Evolutionary conservation across 1,140 invertebrate genomes (phyloP).

Genomic region (Drosophila subpulchrella): DNA sequence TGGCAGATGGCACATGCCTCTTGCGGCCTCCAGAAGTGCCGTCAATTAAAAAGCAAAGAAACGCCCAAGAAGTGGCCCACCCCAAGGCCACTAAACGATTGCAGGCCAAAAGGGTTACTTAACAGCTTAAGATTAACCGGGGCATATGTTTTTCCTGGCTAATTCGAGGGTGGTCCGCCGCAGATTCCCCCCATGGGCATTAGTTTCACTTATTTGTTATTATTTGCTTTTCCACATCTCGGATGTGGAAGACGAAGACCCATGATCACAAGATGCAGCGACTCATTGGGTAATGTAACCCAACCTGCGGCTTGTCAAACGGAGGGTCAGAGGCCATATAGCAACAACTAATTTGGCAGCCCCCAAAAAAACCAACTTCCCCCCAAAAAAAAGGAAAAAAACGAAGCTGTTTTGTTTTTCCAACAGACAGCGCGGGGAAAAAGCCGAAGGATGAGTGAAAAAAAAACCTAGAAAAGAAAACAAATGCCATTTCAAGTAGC

Average conservation of each 20-base stretch:
- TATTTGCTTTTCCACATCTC: conserved; percentile 77
- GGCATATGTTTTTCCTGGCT: conserved; percentile 58
- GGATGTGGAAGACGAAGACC: conserved; percentile 55
- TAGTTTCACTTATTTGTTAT: conserved; percentile 76
- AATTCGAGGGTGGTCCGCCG: conserved; percentile 61
- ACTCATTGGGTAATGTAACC: conserved; percentile 57
- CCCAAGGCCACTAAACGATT: conserved; percentile 22
- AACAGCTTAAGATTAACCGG: conserved; percentile 60
- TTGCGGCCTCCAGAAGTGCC: conserved; percentile 62
- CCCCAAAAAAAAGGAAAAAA: conserved; percentile 2
- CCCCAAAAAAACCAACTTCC: conserved; percentile 13
- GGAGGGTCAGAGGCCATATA: conserved; percentile 69
- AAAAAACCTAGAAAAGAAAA: conserved; percentile 66
- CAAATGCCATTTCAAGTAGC: conserved; percentile 82
- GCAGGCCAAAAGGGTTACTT: conserved; percentile 67
- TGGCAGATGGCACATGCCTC: conserved; percentile 69
- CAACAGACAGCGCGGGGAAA: conserved; percentile 52
- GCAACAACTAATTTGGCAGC: conserved; percentile 75
- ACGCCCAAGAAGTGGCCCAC: conserved; percentile 53
- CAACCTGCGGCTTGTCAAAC: conserved; percentile 75
- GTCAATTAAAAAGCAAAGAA: conserved; percentile 66
- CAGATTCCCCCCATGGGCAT: conserved; percentile 40
- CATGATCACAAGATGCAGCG: conserved; percentile 53
- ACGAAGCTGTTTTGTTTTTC: conserved; percentile 59
- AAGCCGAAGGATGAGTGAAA: conserved; percentile 31